These are phyloP conservation scores for Danio tinwini DNA, from an alignment of 2,797 vertebrate species.

Conservation along the genomic window DNA sequence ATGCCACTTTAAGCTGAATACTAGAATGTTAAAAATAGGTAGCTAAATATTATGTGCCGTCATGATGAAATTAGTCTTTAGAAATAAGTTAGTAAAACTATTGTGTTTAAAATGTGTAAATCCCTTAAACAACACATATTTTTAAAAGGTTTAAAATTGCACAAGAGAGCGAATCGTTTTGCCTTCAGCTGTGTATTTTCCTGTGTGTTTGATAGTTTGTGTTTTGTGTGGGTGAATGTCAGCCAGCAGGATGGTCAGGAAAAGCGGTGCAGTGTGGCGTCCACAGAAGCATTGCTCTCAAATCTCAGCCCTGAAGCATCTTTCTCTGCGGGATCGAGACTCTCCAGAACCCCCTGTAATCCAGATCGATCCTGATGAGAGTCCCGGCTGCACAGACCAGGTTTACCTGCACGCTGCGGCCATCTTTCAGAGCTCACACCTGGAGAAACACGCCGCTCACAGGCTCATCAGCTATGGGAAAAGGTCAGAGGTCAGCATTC, in stretches of 20 bases:
- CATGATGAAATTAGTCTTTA: no score
- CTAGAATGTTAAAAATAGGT: no score
- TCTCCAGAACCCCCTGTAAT: neutral
- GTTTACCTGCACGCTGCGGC: slow-evolving; percentile 84
- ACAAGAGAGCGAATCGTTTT: no score
- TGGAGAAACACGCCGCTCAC: slow-evolving; percentile 74
- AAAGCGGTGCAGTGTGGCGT: slow-evolving; percentile 50
- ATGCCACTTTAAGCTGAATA: no score
- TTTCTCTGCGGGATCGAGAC: slow-evolving; percentile 50
- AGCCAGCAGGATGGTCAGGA: slow-evolving; percentile 65
- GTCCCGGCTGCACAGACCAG: slow-evolving; percentile 70
- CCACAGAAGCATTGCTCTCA: slow-evolving; percentile 47
- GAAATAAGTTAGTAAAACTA: no score
- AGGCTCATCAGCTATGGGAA: slow-evolving; percentile 79
- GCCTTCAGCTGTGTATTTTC: no score
- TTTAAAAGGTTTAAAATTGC: no score
- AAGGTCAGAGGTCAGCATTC: slow-evolving; percentile 35
- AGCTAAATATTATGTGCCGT: no score
- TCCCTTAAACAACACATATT: no score
- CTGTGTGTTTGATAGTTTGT: neutral
- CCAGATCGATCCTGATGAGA: slow-evolving; percentile 56
- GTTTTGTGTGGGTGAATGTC: neutral
- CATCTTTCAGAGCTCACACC: slow-evolving; percentile 83
- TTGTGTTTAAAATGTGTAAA: no score
- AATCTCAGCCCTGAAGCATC: slow-evolving; percentile 59